phyloP scores from a whole-genome alignment of 2,113 vertebrate species.

The Coreoperca whiteheadi region DNA sequence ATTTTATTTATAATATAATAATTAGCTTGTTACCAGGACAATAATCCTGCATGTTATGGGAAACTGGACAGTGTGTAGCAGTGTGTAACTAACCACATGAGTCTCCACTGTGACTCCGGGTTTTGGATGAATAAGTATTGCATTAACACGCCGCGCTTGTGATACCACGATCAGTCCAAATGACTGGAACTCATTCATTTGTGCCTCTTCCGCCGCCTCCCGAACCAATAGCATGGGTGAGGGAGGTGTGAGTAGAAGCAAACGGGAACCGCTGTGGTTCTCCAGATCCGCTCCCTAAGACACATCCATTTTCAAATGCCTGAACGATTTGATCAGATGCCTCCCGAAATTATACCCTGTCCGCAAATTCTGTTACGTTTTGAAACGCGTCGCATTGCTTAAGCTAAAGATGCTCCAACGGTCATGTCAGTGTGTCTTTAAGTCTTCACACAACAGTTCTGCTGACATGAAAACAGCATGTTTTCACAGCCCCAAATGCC shows the following conservation, averaged over 20 bases:
- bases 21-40: too few species aligned
- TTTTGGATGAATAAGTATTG: too few species aligned
- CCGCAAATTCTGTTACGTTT: not conserved
- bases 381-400: not conserved
- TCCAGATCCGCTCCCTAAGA: not conserved
- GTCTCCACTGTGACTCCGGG: too few species aligned
- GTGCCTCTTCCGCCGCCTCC: not conserved
- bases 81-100: too few species aligned
- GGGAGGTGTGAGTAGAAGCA: slow-evolving; percentile 13
- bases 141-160: too few species aligned
- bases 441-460: slow-evolving; percentile 16
- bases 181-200: not conserved
- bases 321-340: slow-evolving; percentile 5
- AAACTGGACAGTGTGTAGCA: not conserved
- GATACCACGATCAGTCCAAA: not conserved
- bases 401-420: slow-evolving; percentile 1
- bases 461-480: slow-evolving; percentile 49
- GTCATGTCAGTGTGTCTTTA: slow-evolving; percentile 29
- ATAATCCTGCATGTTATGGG: not conserved
- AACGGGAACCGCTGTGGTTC: not conserved
- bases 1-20: too few species aligned
- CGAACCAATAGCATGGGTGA: not conserved
- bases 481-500: slow-evolving; percentile 28
- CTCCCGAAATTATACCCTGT: slow-evolving; percentile 23
- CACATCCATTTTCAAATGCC: not conserved